Conservation (phyloP, 2,888 invertebrate genomes). For the Neoitamus cyanurus region DNA sequence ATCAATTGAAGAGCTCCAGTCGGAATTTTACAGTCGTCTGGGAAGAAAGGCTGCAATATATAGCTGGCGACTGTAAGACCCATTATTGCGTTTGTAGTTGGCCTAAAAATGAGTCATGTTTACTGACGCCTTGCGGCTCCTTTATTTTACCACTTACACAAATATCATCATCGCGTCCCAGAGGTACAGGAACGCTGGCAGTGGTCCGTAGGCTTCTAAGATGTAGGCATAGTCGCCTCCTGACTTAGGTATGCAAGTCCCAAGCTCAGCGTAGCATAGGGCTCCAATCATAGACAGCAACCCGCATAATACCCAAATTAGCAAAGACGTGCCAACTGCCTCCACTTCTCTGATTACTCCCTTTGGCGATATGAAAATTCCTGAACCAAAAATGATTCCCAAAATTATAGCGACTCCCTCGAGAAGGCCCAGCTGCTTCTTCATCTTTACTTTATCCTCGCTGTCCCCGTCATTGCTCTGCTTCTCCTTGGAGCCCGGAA, state of each 20-base stretch:
- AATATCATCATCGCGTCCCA: slow-evolving; percentile 98
- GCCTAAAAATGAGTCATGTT: slow-evolving; percentile 70
- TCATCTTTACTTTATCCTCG: slow-evolving; percentile 77
- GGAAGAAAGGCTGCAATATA: slow-evolving; percentile 88
- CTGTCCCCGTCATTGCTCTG: neutral
- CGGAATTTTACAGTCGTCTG: slow-evolving; percentile 76
- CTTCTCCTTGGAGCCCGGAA: neutral
- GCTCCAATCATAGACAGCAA: slow-evolving; percentile 93
- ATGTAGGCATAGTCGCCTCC: slow-evolving; percentile 99
- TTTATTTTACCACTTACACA: slow-evolving; percentile 75
- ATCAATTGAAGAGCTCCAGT: slow-evolving; percentile 77
- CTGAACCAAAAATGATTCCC: slow-evolving; percentile 95
- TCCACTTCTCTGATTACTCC: slow-evolving; percentile 92
- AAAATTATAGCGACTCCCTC: slow-evolving; percentile 95
- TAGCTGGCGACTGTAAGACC: slow-evolving; percentile 94
- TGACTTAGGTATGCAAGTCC: slow-evolving; percentile 83
- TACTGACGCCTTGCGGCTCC: neutral
- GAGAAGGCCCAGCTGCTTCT: slow-evolving; percentile 87
- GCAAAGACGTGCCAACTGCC: slow-evolving; percentile 86
- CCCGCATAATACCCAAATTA: slow-evolving; percentile 91
- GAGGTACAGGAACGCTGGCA: slow-evolving; percentile 93
- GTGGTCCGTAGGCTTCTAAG: slow-evolving; percentile 87
- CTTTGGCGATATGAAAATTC: slow-evolving; percentile 95
- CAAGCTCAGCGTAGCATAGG: slow-evolving; percentile 96
- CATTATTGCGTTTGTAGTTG: slow-evolving; percentile 97